Evolutionary conservation across 2,797 vertebrate genomes (phyloP).

Genomic region (Amblyraja radiata): DNA sequence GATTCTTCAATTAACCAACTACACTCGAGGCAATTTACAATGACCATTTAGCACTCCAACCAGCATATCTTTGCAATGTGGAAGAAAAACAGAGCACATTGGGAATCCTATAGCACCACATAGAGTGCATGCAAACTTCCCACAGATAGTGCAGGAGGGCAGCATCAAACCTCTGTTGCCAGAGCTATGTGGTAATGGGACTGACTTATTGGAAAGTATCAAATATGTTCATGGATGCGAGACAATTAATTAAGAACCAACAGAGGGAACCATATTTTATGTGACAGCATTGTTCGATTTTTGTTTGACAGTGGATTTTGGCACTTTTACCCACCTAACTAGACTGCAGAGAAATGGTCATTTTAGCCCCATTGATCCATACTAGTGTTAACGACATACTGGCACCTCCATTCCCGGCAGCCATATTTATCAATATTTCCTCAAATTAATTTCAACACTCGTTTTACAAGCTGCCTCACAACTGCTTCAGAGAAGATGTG

Average conservation of each 20-base stretch:
- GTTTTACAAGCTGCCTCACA: neutral
- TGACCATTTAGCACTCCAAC: too few relatives aligned
- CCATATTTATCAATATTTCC: too few relatives aligned
- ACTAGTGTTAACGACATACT: too few relatives aligned
- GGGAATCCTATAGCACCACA: too few relatives aligned
- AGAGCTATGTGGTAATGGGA: neutral
- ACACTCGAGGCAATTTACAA: too few relatives aligned
- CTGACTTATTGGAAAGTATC: neutral
- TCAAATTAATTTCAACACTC: neutral
- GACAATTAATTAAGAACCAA: neutral
- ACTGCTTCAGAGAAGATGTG: neutral
- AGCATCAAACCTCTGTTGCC: neutral
- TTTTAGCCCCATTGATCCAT: neutral
- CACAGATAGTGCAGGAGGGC: too few relatives aligned
- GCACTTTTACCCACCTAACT: neutral
- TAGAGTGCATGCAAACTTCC: too few relatives aligned
- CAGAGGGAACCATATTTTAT: neutral
- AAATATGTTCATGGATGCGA: neutral
- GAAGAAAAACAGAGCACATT: too few relatives aligned
- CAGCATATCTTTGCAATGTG: too few relatives aligned
- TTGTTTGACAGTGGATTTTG: neutral
- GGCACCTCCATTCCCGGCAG: too few relatives aligned
- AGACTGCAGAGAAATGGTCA: neutral
- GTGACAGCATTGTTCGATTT: neutral
- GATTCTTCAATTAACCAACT: too few relatives aligned